Base-by-base conservation (phyloP, 2,888 invertebrate genomes). In the Drosophila meridionalis region DNA sequence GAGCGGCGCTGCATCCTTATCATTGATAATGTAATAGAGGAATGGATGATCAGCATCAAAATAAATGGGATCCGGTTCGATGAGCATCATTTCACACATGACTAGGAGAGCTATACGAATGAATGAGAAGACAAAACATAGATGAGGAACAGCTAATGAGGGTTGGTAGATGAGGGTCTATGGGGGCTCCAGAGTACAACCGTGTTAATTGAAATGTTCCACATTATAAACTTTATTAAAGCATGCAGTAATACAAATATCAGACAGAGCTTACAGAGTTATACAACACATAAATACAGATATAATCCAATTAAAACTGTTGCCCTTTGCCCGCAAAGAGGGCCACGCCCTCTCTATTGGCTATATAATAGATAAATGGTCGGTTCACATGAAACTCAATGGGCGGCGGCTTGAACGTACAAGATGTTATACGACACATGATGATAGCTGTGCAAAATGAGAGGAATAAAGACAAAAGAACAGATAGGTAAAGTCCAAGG, bases 301-400 rank as follows among this genome's bases (percentile, higher is more conserved):
- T n/a, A 20, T n/a, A 43, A 43, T n/a, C 32, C 14, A 5, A 4
- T n/a, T 6, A 28, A 42, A 66, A 36, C 0, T 52, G 0, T 34
- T 63, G 57, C 45, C 64, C 48, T 34, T 59, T 75, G 34, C 83
- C 83, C 11, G 71, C 59, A 59, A 83, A 83, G 0, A 83, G 64
- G 2, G 65, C 47, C 3, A 57, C 34, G 28, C 75, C 66, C 36
- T 45, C 26, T 14, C 36, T 61, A 60, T 73, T 67, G 48, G 50
- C 20, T 42, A 83, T 76, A 9, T 34, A 79, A 59, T 67, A 81
- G 20, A 11, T 50, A 52, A 83, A 86, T 28, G 83, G 79, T 36
- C 59, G 87, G 20, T 77, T 60, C 45, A 60, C 87, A 66, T 56
- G n/a, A 63, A 83, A 83, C 14, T 11, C 40, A 11, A 34, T 52